Evolutionary conservation across 2,888 invertebrate species (phyloP).

Genomic region (Cancer borealis): DNA sequence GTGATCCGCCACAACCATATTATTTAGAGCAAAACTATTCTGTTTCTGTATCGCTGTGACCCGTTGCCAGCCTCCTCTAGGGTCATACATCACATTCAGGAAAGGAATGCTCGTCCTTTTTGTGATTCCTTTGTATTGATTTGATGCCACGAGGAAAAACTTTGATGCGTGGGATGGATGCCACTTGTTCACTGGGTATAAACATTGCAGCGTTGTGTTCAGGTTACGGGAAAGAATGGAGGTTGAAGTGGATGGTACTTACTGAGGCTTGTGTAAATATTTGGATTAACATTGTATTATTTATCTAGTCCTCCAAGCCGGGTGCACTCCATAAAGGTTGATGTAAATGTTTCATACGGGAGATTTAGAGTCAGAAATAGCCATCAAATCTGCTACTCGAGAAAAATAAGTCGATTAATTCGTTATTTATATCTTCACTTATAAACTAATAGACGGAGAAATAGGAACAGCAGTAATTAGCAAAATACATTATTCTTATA

Average conservation of each 20-base stretch:
- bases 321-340: background rate
- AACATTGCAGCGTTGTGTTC: background rate
- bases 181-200: background rate
- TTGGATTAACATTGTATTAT: background rate
- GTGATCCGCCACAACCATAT: background rate
- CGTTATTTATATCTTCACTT: background rate
- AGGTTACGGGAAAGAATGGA: background rate
- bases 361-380: background rate
- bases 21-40: background rate
- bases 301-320: background rate
- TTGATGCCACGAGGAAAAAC: background rate
- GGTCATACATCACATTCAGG: background rate
- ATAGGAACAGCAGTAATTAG: background rate
- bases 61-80: too few relatives aligned
- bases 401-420: background rate
- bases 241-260: background rate
- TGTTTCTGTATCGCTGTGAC: background rate
- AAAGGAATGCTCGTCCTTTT: background rate
- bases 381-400: background rate
- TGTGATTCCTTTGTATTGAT: constrained; percentile 15
- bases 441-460: background rate
- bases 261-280: background rate
- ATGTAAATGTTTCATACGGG: background rate
- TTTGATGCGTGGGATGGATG: background rate
- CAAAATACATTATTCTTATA: too few relatives aligned